Evolutionary conservation across 2,113 vertebrate genomes (phyloP).

Genomic region (Otolemur garnettii): DNA sequence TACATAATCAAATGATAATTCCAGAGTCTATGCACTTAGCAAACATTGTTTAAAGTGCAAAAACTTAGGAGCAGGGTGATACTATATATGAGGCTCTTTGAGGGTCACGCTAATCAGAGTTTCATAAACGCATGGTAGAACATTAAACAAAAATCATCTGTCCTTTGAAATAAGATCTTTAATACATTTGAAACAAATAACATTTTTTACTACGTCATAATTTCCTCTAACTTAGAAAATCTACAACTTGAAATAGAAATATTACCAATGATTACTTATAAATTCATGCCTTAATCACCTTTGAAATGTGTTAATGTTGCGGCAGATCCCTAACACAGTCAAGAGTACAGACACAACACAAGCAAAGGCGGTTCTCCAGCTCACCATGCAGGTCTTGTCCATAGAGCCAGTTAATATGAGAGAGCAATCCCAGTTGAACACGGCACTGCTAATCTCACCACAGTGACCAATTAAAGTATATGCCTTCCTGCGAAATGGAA

Average conservation of each 20-base stretch:
- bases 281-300: not conserved
- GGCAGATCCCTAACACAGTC: not conserved
- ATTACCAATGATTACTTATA: not conserved
- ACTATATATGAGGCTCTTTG: not conserved
- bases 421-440: constrained; percentile 96
- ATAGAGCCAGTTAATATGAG: constrained; percentile 94
- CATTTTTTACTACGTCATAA: not conserved
- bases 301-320: not conserved
- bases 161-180: not conserved
- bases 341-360: fast-evolving
- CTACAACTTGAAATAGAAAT: not conserved
- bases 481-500: constrained; percentile 87
- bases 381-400: constrained; percentile 97
- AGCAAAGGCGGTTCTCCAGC: not conserved
- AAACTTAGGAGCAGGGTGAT: not conserved
- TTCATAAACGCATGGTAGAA: not conserved
- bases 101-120: not conserved
- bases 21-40: not conserved
- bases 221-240: not conserved
- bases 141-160: not conserved
- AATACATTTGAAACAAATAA: not conserved
- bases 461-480: constrained; percentile 92
- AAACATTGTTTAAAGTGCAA: not conserved
- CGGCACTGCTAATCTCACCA: constrained; percentile 94
- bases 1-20: not conserved